phyloP scores from a whole-genome alignment of 1,140 invertebrate genomes.

The Pinna nobilis region DNA sequence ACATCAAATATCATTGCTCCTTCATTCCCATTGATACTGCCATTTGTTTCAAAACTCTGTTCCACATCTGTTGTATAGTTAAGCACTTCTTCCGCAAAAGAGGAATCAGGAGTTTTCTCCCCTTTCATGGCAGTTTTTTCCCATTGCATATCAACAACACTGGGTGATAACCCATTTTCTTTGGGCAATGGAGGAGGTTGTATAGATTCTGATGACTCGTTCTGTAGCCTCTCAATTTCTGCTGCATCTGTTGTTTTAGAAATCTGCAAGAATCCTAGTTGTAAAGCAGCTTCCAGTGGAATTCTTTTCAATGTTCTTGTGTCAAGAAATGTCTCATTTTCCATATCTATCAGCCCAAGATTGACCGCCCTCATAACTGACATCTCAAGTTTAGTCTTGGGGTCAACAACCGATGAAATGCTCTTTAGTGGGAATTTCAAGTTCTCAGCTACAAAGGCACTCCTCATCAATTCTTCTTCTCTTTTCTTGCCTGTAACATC shows the following conservation, averaged over 20 bases:
- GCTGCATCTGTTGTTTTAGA: slow-evolving; percentile 64
- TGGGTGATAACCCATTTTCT: slow-evolving; percentile 45
- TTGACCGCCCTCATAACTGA: slow-evolving; percentile 79
- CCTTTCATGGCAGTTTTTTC: slow-evolving; percentile 59
- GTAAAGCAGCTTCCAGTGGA: slow-evolving; percentile 66
- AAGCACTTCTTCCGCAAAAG: slow-evolving; percentile 60
- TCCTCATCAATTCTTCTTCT: slow-evolving; percentile 67
- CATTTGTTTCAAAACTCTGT: slow-evolving; percentile 29
- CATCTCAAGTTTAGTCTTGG: slow-evolving; percentile 84
- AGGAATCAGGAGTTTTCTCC: slow-evolving; percentile 36
- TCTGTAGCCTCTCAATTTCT: slow-evolving; percentile 60
- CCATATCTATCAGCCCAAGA: slow-evolving; percentile 86
- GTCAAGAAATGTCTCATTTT: slow-evolving; percentile 88
- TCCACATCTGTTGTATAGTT: slow-evolving; percentile 67
- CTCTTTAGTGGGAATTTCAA: slow-evolving; percentile 75
- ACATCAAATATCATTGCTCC: slow-evolving; percentile 20
- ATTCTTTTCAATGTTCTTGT: slow-evolving; percentile 81
- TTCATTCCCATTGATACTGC: slow-evolving; percentile 4
- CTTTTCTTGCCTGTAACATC: slow-evolving; percentile 63
- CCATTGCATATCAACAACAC: slow-evolving; percentile 68
- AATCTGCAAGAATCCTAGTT: slow-evolving; percentile 63
- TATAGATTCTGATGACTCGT: slow-evolving; percentile 43
- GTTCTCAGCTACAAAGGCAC: slow-evolving; percentile 56
- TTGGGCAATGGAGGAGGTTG: slow-evolving; percentile 21
- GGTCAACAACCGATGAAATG: slow-evolving; percentile 83